Conservation (phyloP, 2,888 invertebrate genomes). For the Theodoxus fluviatilis region DNA sequence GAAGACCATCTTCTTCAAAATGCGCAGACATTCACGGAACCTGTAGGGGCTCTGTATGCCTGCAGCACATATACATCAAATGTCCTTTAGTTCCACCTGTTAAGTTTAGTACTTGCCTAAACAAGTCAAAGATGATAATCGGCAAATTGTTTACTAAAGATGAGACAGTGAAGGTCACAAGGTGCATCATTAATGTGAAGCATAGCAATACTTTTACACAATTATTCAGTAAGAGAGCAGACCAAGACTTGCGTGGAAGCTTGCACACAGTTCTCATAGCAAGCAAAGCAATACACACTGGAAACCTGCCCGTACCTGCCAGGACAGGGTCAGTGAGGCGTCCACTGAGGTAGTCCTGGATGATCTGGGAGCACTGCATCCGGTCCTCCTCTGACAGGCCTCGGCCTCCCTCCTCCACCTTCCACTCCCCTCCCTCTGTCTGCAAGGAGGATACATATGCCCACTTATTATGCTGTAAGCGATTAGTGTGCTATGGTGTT, state of each 20-base stretch:
- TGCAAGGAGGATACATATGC: too few species aligned
- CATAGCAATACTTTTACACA: neutral
- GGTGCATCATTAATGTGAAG: neutral
- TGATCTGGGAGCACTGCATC: slow-evolving; percentile 47
- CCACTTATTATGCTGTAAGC: too few species aligned
- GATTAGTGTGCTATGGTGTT: too few species aligned
- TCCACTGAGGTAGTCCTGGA: slow-evolving; percentile 53
- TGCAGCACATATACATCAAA: slow-evolving; percentile 28
- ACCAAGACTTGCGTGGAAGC: neutral
- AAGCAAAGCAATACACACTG: neutral
- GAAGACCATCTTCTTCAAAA: slow-evolving; percentile 47
- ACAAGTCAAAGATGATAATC: neutral
- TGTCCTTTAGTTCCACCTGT: too few species aligned
- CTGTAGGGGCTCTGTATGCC: slow-evolving; percentile 56
- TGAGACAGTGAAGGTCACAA: neutral
- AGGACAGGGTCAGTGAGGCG: slow-evolving; percentile 52
- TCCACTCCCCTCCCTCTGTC: slow-evolving; percentile 32
- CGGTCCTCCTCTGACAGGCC: slow-evolving; percentile 56
- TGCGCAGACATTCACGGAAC: slow-evolving; percentile 56
- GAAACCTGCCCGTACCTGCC: slow-evolving; percentile 43
- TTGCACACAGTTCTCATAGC: too few species aligned
- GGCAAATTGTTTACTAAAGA: neutral
- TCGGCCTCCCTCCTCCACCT: slow-evolving; percentile 33
- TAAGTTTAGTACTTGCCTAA: too few species aligned
- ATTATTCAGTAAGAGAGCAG: neutral